Base-by-base conservation (phyloP, 2,888 invertebrate genomes). In the Liodrosophila aerea region DNA sequence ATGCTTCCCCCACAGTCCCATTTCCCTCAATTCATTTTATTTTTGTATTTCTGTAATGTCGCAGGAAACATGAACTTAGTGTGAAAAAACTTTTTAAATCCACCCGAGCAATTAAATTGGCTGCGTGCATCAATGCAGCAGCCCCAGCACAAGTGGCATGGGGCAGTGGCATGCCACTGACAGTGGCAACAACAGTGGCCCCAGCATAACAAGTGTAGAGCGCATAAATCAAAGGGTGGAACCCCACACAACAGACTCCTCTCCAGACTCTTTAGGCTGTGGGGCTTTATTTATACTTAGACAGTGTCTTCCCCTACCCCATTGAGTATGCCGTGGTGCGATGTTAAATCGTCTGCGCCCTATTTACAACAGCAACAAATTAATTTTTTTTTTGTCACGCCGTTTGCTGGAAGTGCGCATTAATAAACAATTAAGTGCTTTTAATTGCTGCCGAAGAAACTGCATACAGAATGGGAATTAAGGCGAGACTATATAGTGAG, bases 31-130 rank as follows among this genome's bases (percentile, higher is more conserved):
- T 64, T 59, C 22, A 22, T 64, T 50, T 22, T 66, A 53, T 57
- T 52, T 45, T 41, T 33, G 39, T 66, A 70, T 66, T 66, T 61
- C 57, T 39, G 39, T 64, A 66, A 43, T 58, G 61, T 34, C 47
- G 71, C 81, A 81, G 80, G 81, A 80, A 80, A 73, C 73, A 77
- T 37, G 71, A 75, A 80, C 81, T 80, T 80, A 80, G 83, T 83
- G 75, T 84, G 77, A 71, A 74, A 77, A 73, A 74, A 51, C 57
- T 39, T 22, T 62, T n/a, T n/a, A 62, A 51, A 57, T 62, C 66
- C 71, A 66, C 52, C 56, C 52, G 16, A 52, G 76, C 78, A 81
- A 81, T 81, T 84, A 77, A 81, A 84, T 73, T 74, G 64, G 64
- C 80, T 70, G 60, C 8, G 22, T 11, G 45, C 59, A 44, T 43